Conservation (phyloP, 2,888 invertebrate species). For the Girardia tigrina region DNA sequence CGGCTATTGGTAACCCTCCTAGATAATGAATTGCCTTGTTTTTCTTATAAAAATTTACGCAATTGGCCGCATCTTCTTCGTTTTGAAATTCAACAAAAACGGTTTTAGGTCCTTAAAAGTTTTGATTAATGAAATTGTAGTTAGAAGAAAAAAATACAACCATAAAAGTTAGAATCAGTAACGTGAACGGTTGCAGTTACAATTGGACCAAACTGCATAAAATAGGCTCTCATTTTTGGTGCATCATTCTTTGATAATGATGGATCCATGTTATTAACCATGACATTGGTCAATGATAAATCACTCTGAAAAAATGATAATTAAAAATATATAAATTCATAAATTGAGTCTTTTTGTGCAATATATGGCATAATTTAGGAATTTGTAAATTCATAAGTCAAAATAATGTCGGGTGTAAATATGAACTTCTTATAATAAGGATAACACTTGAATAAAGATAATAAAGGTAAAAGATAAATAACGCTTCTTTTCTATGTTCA, state of each 20-base stretch:
- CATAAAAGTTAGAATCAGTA: not conserved
- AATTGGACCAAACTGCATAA: not conserved
- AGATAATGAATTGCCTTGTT: not conserved
- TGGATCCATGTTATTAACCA: constrained; percentile 8
- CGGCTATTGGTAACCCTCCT: constrained; percentile 3
- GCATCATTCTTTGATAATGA: constrained; percentile 12
- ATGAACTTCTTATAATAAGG: too few relatives aligned
- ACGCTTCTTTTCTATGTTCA: too few relatives aligned
- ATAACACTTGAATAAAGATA: not conserved
- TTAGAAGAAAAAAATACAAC: not conserved
- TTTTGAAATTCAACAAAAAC: constrained; percentile 20
- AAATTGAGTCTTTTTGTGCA: too few relatives aligned
- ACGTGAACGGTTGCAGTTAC: constrained; percentile 3
- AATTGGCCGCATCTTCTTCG: not conserved
- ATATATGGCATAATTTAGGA: too few relatives aligned
- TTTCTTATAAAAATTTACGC: constrained; percentile 12
- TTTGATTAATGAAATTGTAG: not conserved
- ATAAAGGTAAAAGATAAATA: not conserved
- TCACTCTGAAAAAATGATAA: constrained; percentile 21
- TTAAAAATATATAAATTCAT: not conserved
- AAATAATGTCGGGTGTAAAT: too few relatives aligned
- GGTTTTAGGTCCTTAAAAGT: not conserved
- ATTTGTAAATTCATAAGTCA: too few relatives aligned
- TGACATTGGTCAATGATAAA: constrained; percentile 9
- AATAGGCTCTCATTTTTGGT: not conserved